Percentiles rank a stretch among this genome's conserved stretches.
Conservation (phyloP, 2,797 vertebrate species). For the Chaenodraco wilsoni region DNA sequence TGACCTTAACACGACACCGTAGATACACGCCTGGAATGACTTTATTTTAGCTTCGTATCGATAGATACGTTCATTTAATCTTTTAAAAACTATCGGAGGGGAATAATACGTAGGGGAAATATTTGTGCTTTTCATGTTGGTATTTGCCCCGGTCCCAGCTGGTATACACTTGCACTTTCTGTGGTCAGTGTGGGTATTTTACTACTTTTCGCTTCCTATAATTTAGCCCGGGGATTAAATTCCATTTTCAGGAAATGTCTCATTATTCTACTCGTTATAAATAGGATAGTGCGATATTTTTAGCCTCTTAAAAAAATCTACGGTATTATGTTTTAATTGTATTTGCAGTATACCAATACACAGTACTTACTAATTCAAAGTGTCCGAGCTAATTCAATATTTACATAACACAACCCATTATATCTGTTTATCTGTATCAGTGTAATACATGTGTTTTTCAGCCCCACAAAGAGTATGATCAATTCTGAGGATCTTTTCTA, state of each 20-base stretch:
- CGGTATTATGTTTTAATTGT: not conserved
- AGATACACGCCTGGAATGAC: slow-evolving; percentile 32
- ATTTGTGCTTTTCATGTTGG: slow-evolving; percentile 17
- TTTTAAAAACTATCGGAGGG: not conserved
- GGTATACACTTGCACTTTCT: slow-evolving; percentile 64
- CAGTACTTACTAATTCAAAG: not conserved
- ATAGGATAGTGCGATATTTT: not conserved
- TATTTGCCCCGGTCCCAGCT: slow-evolving; percentile 37
- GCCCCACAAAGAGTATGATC: slow-evolving; percentile 8
- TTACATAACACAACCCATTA: not conserved
- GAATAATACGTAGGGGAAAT: not conserved
- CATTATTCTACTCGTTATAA: not conserved
- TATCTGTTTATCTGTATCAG: not conserved
- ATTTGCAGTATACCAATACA: not conserved
- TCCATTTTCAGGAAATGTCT: not conserved
- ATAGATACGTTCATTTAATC: not conserved
- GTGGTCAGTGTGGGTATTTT: slow-evolving; percentile 42
- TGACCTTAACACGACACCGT: slow-evolving; percentile 77
- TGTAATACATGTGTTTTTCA: slow-evolving; percentile 21
- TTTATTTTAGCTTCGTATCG: not conserved
- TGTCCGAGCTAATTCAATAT: not conserved
- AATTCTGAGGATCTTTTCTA: slow-evolving; percentile 21
- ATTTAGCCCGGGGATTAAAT: not conserved
- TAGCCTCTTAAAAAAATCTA: not conserved
- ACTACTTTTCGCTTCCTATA: slow-evolving; percentile 17